Evolutionary conservation across 1,140 invertebrate genomes (phyloP).

Genomic region (Zaprionus kolodkinae): DNA sequence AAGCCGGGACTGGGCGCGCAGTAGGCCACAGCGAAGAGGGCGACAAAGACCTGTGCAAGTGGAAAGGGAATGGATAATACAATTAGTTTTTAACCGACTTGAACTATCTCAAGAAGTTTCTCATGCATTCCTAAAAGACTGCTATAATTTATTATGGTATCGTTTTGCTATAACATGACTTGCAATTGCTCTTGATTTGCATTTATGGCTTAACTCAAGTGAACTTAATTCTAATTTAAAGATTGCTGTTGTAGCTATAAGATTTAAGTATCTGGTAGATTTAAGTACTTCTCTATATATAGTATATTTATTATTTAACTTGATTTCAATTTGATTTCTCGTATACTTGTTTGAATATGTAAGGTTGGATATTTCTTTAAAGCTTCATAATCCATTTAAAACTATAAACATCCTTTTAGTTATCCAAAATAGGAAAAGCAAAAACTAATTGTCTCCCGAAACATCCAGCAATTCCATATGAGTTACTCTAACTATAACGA

Average conservation of each 20-base stretch:
- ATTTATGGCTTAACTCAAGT: neutral
- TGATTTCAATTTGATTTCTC: neutral
- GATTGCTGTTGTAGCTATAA: neutral
- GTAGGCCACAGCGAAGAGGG: conserved; percentile 72
- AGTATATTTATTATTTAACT: neutral
- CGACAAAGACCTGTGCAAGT: conserved; percentile 65
- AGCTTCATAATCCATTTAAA: neutral
- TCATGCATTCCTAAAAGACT: conserved; percentile 10
- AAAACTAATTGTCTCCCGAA: neutral
- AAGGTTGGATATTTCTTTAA: neutral
- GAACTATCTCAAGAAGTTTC: conserved; percentile 1
- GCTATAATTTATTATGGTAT: conserved; percentile 7
- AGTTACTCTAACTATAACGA: neutral
- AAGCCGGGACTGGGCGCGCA: conserved; percentile 73
- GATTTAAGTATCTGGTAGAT: neutral
- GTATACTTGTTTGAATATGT: neutral
- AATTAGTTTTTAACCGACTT: neutral
- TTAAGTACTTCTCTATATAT: neutral
- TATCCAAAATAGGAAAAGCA: neutral
- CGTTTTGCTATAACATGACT: conserved; percentile 1
- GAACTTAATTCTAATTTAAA: neutral
- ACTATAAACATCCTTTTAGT: neutral
- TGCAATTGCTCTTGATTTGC: neutral
- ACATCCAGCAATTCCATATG: neutral
- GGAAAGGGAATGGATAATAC: neutral